A percentile compares a stretch with the other conserved stretches of the same genome.
Evolutionary conservation across 2,888 invertebrate genomes (phyloP).

Genomic region (Diplazon laetatorius): DNA sequence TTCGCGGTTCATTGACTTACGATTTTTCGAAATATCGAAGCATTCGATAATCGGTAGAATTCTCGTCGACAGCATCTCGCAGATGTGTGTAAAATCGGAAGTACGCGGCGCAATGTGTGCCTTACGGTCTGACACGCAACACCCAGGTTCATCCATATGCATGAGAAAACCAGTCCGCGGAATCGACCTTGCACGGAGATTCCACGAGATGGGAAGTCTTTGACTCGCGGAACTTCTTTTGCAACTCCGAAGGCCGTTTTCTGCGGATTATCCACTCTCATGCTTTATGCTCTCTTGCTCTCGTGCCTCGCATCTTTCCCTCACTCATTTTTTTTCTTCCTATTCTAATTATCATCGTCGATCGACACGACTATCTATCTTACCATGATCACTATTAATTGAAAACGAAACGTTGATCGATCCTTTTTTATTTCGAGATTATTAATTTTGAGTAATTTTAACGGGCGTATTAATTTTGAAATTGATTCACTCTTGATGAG

Average conservation of each 20-base stretch:
- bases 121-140: conserved; percentile 14
- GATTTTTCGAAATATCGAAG: conserved; percentile 31
- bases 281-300: conserved; percentile 44
- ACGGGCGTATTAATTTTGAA: too few species aligned
- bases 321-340: conserved; percentile 10
- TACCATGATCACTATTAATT: conserved; percentile 4
- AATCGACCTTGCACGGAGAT: conserved; percentile 62
- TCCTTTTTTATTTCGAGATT: too few species aligned
- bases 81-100: conserved; percentile 35
- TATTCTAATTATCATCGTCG: too few species aligned
- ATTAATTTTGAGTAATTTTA: too few species aligned
- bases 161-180: conserved; percentile 54
- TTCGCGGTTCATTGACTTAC: conserved; percentile 24
- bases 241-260: conserved; percentile 51
- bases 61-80: not conserved
- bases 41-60: conserved; percentile 38
- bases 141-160: not conserved
- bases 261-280: conserved; percentile 30
- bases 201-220: conserved; percentile 64
- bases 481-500: too few species aligned
- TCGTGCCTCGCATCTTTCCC: conserved; percentile 40
- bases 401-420: not conserved
- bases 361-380: not conserved
- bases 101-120: conserved; percentile 29
- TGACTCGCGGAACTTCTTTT: conserved; percentile 63